Percentiles rank a stretch among this genome's conserved stretches.
These are phyloP conservation scores for Zhuqinia jingwanae DNA, from an alignment of 2,888 invertebrate genomes.

Conservation along the genomic window DNA sequence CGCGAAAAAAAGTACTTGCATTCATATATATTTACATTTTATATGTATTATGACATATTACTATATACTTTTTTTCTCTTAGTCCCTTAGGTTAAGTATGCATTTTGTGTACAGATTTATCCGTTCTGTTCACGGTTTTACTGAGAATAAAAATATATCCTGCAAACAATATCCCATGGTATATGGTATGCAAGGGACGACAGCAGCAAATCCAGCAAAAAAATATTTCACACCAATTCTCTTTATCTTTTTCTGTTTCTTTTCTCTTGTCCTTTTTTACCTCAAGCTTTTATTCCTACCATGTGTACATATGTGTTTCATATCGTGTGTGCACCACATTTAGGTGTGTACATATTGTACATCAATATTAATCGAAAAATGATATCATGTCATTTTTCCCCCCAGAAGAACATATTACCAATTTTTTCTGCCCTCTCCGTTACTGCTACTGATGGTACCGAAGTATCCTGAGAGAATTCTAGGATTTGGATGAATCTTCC, in stretches of 20 bases:
- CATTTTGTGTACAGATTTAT: no score
- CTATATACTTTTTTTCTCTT: no score
- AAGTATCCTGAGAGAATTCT: no score
- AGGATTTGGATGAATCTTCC: no score
- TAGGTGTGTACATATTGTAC: no score
- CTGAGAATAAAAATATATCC: constrained; percentile 13
- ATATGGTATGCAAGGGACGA: not conserved
- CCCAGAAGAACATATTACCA: not conserved
- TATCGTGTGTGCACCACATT: no score
- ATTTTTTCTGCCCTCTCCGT: not conserved
- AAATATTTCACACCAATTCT: constrained; percentile 19
- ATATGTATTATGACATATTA: not conserved
- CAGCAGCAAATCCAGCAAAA: not conserved
- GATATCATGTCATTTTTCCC: not conserved
- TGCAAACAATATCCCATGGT: not conserved
- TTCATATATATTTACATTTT: not conserved
- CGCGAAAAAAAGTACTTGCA: not conserved
- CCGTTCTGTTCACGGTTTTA: not conserved
- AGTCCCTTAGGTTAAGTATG: no score
- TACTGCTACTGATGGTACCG: no score
- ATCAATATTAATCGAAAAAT: constrained; percentile 26
- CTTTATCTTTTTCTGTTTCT: not conserved
- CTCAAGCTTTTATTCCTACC: no score
- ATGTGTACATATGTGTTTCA: no score
- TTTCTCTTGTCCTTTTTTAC: not conserved